Base-by-base conservation (phyloP, 2,888 invertebrate species). In the Lepidocyrtinus sp. region DNA sequence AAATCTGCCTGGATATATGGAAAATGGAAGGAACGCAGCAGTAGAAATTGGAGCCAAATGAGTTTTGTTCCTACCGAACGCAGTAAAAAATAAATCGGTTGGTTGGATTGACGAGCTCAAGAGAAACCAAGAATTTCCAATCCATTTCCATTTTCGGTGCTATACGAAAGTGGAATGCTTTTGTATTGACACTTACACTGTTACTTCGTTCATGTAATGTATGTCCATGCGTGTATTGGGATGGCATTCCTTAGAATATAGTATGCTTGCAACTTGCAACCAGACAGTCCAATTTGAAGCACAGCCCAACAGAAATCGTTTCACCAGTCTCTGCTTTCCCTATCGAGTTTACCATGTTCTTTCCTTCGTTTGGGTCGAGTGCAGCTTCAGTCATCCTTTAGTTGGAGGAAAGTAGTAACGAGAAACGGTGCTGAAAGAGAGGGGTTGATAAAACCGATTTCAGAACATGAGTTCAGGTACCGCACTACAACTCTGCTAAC, bases 391-490 rank as follows among this genome's bases (percentile, higher is more conserved):
- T 63, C 63, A 7, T 5, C 9, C 27, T 27, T 62, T 26, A 21
- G 59, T 70, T 36, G 24, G 21, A 36, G 24, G 26, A 25, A n/a
- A n/a, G n/a, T n/a, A n/a, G n/a, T n/a, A 61, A 59, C 19, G 25
- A 21, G 36, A n/a, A 12, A 46, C 19, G 72, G 50, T 46, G 64
- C 62, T 26, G 19, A 45, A 64, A 72, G 55, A 63, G 73, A 50
- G 17, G 50, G 50, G 50, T 50, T 50, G 72, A 73, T 69, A 75
- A 50, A 50, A 71, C 71, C 22, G 36, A 61, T 62, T 71, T 71
- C 71, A 71, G 50, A 61, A 75, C 70, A 70, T 62, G 75, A 67
- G 75, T 70, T 69, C 75, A 75, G 75, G 75, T 75, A 75, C 75
- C 75, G 27, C 75, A 75, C 50, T 69, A 75, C 69, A 75, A 12